Conservation (phyloP, 2,888 invertebrate species). For the Cheilosia scutellata region DNA sequence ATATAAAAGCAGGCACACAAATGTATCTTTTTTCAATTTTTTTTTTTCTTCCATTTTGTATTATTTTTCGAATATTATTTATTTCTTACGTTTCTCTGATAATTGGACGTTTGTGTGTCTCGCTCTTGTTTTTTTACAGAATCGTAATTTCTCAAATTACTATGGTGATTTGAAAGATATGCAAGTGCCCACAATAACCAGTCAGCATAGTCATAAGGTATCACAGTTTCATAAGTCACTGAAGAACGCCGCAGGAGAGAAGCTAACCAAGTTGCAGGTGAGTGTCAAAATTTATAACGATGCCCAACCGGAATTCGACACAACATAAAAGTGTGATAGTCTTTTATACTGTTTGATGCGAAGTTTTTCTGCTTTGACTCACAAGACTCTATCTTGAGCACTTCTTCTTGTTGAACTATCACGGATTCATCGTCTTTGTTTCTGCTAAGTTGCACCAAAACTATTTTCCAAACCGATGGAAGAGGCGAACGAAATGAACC, state of each 20-base stretch:
- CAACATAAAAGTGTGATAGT: too few species aligned
- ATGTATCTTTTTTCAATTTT: constrained; percentile 7
- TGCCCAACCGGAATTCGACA: too few species aligned
- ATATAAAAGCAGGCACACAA: constrained; percentile 59
- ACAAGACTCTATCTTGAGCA: too few species aligned
- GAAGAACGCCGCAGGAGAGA: constrained; percentile 93
- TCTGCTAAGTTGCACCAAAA: too few species aligned
- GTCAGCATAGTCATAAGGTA: constrained; percentile 95
- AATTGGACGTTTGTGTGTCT: constrained; percentile 81
- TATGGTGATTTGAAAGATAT: constrained; percentile 95
- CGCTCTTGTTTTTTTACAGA: constrained; percentile 80
- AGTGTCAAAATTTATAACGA: constrained; percentile 74
- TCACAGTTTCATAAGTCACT: constrained; percentile 97
- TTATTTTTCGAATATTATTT: constrained; percentile 2
- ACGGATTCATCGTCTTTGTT: too few species aligned
- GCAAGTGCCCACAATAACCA: constrained; percentile 94
- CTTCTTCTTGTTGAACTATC: too few species aligned
- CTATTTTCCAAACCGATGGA: too few species aligned
- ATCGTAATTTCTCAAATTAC: constrained; percentile 89
- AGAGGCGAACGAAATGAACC: too few species aligned
- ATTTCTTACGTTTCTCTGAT: constrained; percentile 8
- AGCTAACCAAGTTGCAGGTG: constrained; percentile 95
- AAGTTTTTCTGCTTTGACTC: neutral
- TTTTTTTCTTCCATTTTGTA: neutral
- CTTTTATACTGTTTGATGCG: neutral